phyloP scores from a whole-genome alignment of 2,797 vertebrate species.

The Amphiprion clarkii region DNA sequence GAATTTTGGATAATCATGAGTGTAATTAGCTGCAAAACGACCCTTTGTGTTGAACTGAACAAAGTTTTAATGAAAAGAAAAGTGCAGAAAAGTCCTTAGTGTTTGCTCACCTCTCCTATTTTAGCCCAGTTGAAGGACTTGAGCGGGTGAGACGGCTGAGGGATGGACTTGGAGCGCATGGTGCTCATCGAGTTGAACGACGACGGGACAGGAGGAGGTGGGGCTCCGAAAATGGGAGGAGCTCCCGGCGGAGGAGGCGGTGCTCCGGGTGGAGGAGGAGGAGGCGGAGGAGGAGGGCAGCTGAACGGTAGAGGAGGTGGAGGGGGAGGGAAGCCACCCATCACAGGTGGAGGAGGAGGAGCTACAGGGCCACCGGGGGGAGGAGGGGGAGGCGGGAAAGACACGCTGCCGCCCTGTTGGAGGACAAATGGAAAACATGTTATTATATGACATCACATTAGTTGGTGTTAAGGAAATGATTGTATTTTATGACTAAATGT shows the following conservation, averaged over 20 bases:
- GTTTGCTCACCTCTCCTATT: slow-evolving; percentile 91
- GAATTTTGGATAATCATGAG: background rate
- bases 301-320: slow-evolving; percentile 89
- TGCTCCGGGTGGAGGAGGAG: slow-evolving; percentile 84
- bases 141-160: slow-evolving; percentile 95
- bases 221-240: slow-evolving; percentile 88
- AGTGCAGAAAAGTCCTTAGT: background rate
- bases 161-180: slow-evolving; percentile 91
- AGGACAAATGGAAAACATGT: slow-evolving; percentile 34
- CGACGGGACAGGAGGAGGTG: slow-evolving; percentile 87
- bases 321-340: slow-evolving; percentile 85
- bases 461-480: too few species aligned
- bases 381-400: slow-evolving; percentile 86
- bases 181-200: slow-evolving; percentile 79
- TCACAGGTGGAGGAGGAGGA: slow-evolving; percentile 82
- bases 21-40: background rate
- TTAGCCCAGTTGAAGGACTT: slow-evolving; percentile 99
- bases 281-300: slow-evolving; percentile 88
- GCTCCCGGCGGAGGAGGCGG: slow-evolving; percentile 90
- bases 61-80: too few species aligned
- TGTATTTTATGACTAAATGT: too few species aligned
- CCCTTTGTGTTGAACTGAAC: too few species aligned
- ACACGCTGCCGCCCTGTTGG: slow-evolving; percentile 82
- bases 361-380: slow-evolving; percentile 89
- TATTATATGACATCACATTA: background rate